These are phyloP conservation scores for Anthopleura sola DNA, from an alignment of 64 coral and sea anemone genomes.

Conservation along the genomic window DNA sequence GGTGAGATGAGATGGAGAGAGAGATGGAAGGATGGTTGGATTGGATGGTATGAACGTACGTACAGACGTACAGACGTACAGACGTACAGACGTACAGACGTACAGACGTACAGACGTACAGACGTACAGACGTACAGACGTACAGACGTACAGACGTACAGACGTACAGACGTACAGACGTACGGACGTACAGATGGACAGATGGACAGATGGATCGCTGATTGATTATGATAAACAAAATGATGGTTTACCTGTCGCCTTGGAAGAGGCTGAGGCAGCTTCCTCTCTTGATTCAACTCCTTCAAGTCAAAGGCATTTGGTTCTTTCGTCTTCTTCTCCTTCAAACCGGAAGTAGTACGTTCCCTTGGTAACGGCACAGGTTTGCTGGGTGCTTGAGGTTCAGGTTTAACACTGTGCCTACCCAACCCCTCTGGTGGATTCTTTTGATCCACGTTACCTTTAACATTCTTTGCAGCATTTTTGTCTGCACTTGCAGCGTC, in stretches of 20 bases:
- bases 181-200: too few species aligned
- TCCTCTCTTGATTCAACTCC: neutral
- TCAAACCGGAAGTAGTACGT: neutral
- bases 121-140: too few species aligned
- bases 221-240: neutral
- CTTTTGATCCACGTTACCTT: neutral
- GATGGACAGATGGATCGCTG: neutral
- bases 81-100: too few species aligned
- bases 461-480: neutral
- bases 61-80: too few species aligned
- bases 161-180: too few species aligned
- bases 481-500: neutral
- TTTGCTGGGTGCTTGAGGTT: neutral
- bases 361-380: slow-evolving; percentile 7
- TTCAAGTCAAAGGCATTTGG: neutral
- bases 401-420: neutral
- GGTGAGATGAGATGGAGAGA: too few species aligned
- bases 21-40: too few species aligned
- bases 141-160: too few species aligned
- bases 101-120: too few species aligned
- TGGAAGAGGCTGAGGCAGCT: slow-evolving; percentile 12
- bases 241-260: slow-evolving; percentile 1
- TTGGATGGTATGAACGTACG: too few species aligned
- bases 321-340: neutral
- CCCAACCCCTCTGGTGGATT: neutral